Percentiles rank a stretch among this genome's conserved stretches.
Conservation (phyloP, 2,797 vertebrate genomes). For the Gambelia wislizenii region DNA sequence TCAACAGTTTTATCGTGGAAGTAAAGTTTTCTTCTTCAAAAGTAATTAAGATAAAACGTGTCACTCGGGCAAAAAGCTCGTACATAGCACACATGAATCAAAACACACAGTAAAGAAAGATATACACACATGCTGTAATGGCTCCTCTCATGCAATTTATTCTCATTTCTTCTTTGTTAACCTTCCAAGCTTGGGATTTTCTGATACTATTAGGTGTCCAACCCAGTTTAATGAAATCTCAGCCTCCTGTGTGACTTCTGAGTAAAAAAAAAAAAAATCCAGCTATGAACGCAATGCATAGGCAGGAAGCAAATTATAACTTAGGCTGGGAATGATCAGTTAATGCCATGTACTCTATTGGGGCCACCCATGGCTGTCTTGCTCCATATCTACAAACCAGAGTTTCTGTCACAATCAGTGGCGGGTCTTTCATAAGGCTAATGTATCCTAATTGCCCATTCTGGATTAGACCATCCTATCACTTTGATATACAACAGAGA, state of each 20-base stretch:
- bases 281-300: not conserved
- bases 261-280: slow-evolving; percentile 45
- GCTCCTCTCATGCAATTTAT: slow-evolving; percentile 68
- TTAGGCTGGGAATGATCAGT: not conserved
- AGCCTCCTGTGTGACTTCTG: slow-evolving; percentile 68
- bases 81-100: slow-evolving; percentile 74
- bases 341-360: not conserved
- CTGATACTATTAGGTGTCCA: slow-evolving; percentile 67
- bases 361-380: too few relatives aligned
- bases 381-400: too few relatives aligned
- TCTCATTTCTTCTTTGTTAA: slow-evolving; percentile 68
- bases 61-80: slow-evolving; percentile 63
- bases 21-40: slow-evolving; percentile 78
- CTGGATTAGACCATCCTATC: too few relatives aligned
- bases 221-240: slow-evolving; percentile 72
- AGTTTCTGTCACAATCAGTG: too few relatives aligned
- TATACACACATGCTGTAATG: slow-evolving; percentile 37
- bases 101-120: slow-evolving; percentile 65
- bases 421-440: too few relatives aligned
- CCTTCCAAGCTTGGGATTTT: slow-evolving; percentile 67
- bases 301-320: not conserved
- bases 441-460: too few relatives aligned
- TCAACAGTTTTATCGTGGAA: slow-evolving; percentile 61
- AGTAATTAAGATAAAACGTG: slow-evolving; percentile 74
- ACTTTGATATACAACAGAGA: too few relatives aligned